Conservation (phyloP, 1,140 invertebrate species). For the Eueides isabella region DNA sequence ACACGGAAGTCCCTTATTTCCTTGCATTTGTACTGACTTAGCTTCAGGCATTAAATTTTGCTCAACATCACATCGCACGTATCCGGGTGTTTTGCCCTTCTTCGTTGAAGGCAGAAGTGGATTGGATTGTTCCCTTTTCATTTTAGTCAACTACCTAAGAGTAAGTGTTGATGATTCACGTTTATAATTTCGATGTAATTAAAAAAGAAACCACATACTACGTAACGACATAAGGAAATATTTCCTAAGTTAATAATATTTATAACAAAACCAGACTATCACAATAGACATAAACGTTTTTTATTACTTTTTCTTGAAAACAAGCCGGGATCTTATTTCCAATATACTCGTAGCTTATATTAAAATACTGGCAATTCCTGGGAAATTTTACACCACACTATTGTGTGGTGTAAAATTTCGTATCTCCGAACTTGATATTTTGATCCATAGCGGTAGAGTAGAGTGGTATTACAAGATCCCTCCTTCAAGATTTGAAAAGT, state of each 20-base stretch:
- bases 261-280: no score
- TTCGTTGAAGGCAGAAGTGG: conserved; percentile 29
- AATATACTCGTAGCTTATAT: not conserved
- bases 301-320: not conserved
- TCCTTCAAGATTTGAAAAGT: not conserved
- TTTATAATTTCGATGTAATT: not conserved
- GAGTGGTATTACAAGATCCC: not conserved
- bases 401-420: not conserved
- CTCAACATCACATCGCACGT: conserved; percentile 45
- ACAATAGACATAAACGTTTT: not conserved
- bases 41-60: conserved; percentile 68
- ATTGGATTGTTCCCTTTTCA: conserved; percentile 1
- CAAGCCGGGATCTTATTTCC: not conserved
- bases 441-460: not conserved
- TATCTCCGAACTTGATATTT: not conserved
- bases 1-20: conserved; percentile 72
- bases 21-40: conserved; percentile 65
- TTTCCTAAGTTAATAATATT: not conserved
- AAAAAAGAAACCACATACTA: not conserved
- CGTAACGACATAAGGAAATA: not conserved
- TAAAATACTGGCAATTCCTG: not conserved
- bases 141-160: not conserved
- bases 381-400: no score
- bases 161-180: not conserved
- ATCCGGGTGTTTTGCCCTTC: conserved; percentile 20